These are phyloP conservation scores for Dryas iulia DNA, from an alignment of 1,140 invertebrate genomes.

Conservation along the genomic window DNA sequence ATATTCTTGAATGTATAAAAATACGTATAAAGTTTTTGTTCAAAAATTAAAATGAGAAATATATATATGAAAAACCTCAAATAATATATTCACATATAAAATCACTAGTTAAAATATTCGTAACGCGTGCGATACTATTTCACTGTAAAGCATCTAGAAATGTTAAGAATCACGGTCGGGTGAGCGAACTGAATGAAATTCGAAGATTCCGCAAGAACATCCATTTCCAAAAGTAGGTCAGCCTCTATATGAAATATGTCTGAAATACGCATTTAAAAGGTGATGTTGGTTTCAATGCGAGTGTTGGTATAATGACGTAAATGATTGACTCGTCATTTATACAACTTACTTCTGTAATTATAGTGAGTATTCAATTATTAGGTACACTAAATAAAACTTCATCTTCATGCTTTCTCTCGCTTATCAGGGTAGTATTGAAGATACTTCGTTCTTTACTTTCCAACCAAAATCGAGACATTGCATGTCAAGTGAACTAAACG, in stretches of 20 bases:
- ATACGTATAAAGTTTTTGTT: too few species aligned
- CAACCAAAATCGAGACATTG: too few species aligned
- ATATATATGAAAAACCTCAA: too few species aligned
- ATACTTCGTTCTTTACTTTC: too few species aligned
- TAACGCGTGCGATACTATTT: not conserved
- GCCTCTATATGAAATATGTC: not conserved
- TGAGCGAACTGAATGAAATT: constrained; percentile 15
- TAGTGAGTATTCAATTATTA: not conserved
- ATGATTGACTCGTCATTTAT: not conserved
- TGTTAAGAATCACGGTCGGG: constrained; percentile 17
- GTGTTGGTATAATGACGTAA: not conserved
- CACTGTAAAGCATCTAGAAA: not conserved
- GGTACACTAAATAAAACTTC: too few species aligned
- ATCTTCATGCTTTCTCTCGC: too few species aligned
- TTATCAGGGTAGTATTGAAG: too few species aligned
- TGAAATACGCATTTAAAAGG: not conserved
- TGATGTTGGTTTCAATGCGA: not conserved
- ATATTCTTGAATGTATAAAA: too few species aligned
- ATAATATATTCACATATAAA: not conserved
- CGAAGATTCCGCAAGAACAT: constrained; percentile 25
- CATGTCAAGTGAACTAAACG: too few species aligned
- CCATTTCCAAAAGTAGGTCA: constrained; percentile 22
- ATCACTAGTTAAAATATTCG: not conserved
- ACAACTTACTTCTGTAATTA: not conserved
- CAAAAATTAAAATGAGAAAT: too few species aligned